These are phyloP conservation scores for Xanthia togata DNA, from an alignment of 2,888 invertebrate species.

Conservation along the genomic window DNA sequence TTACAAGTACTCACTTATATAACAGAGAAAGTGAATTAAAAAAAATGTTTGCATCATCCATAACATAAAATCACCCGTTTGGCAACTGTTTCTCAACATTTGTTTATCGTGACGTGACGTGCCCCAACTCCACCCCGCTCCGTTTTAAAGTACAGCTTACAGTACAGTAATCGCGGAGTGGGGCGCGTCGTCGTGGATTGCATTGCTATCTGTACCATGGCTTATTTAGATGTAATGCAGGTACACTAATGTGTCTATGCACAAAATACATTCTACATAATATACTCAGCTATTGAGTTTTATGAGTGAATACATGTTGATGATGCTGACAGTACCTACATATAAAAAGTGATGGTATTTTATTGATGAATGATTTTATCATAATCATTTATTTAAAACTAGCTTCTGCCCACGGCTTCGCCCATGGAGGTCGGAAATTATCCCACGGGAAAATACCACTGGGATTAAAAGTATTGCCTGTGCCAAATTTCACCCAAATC, in stretches of 20 bases:
- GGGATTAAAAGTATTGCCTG: neutral
- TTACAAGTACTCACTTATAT: neutral
- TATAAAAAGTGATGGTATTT: neutral
- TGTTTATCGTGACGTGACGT: neutral
- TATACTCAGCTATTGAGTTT: too few relatives aligned
- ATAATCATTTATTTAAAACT: neutral
- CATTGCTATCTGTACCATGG: too few relatives aligned
- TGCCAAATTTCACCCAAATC: neutral
- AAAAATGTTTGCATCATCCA: neutral
- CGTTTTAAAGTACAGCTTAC: too few relatives aligned
- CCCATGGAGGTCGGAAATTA: neutral
- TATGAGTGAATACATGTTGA: neutral
- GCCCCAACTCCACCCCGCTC: too few relatives aligned
- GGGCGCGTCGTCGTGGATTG: too few relatives aligned
- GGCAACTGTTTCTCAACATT: neutral
- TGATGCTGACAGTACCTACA: neutral
- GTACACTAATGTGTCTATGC: neutral
- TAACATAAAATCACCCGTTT: neutral
- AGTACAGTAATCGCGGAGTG: too few relatives aligned
- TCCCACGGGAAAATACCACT: neutral
- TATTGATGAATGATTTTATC: neutral
- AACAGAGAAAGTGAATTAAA: neutral
- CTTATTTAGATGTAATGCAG: too few relatives aligned
- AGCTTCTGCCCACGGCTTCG: too few relatives aligned
- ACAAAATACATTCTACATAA: neutral